A percentile compares a stretch with the other conserved stretches of the same genome.
Conservation (phyloP, 2,888 invertebrate species). For the Ophion costatus region DNA sequence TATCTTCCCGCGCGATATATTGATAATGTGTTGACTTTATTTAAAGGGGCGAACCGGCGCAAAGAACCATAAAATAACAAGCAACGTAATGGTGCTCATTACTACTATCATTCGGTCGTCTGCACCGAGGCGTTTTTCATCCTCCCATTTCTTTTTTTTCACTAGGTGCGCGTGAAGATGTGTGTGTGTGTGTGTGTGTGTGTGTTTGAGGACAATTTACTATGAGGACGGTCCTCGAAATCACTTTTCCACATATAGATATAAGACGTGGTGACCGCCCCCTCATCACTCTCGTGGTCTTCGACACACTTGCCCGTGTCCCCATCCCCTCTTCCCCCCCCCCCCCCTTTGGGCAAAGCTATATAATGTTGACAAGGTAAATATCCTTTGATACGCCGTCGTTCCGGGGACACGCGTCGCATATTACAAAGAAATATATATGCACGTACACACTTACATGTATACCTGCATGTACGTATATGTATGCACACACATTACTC, state of each 20-base stretch:
- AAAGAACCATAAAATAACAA: conserved; percentile 77
- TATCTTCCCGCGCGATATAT: conserved; percentile 57
- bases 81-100: conserved; percentile 77
- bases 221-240: no score
- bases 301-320: conserved; percentile 46
- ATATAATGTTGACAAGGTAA: conserved; percentile 80
- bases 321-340: conserved; percentile 21
- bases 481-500: conserved; percentile 16
- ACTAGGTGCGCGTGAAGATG: no score
- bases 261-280: conserved; percentile 34
- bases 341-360: conserved; percentile 68
- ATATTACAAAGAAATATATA: conserved; percentile 66
- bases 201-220: no score
- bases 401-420: conserved; percentile 77
- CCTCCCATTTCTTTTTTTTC: conserved; percentile 31
- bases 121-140: conserved; percentile 68
- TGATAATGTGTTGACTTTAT: conserved; percentile 75
- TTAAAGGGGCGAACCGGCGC: conserved; percentile 66
- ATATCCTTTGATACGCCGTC: conserved; percentile 81
- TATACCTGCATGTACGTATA: conserved; percentile 13
- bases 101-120: conserved; percentile 72
- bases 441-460: conserved; percentile 2
- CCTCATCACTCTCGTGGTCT: conserved; percentile 35
- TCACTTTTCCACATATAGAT: not conserved
- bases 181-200: no score